These are phyloP conservation scores for Stomatorhinus walkeri DNA, from an alignment of 2,797 vertebrate genomes.

Conservation along the genomic window DNA sequence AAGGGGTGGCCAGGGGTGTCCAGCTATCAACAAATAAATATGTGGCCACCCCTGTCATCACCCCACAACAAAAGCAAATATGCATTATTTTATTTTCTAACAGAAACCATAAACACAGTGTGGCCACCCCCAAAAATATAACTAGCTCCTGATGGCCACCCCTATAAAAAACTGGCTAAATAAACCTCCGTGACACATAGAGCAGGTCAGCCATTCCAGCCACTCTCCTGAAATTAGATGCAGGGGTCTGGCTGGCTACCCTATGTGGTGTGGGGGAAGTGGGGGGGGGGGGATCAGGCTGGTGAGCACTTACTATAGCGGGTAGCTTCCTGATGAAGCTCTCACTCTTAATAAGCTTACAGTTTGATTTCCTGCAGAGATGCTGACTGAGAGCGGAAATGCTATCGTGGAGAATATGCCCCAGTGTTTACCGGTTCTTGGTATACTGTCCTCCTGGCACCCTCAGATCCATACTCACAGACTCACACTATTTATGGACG, in stretches of 20 bases:
- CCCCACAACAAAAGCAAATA: background rate
- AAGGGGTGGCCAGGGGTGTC: background rate
- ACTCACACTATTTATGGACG: background rate
- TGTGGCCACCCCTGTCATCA: background rate
- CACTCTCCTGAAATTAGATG: conserved; percentile 29
- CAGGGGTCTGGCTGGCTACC: background rate
- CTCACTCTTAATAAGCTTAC: background rate
- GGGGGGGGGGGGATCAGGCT: background rate
- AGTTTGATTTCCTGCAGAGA: background rate
- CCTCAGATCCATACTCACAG: background rate
- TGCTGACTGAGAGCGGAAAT: background rate
- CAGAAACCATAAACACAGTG: background rate
- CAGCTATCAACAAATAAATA: background rate
- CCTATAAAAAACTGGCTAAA: conserved; percentile 28
- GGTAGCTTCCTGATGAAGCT: background rate
- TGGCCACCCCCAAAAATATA: background rate
- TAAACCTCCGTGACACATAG: conserved; percentile 45
- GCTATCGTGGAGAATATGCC: background rate
- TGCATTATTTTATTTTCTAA: background rate
- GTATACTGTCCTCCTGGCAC: background rate
- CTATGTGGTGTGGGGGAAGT: background rate
- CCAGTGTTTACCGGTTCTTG: background rate
- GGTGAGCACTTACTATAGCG: background rate
- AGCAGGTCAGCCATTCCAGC: conserved; percentile 39
- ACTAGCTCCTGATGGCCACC: background rate